phyloP scores from a whole-genome alignment of 2,888 invertebrate species.

The Alcis repandata region DNA sequence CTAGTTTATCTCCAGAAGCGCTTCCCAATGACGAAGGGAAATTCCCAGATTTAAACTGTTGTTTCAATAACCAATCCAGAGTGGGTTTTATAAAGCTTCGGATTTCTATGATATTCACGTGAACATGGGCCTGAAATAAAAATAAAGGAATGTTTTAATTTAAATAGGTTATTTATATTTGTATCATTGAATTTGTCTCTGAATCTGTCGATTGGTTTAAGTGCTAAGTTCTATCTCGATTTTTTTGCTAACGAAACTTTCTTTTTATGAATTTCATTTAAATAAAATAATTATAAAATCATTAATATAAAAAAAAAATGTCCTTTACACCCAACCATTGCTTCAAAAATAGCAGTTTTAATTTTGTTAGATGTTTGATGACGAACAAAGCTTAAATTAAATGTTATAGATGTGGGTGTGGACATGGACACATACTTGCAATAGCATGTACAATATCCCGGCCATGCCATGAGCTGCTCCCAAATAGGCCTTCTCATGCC shows the following conservation, averaged over 20 bases:
- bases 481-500: slow-evolving; percentile 95
- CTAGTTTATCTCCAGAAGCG: slow-evolving; percentile 89
- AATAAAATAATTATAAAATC: too few relatives aligned
- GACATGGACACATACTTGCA: slow-evolving; percentile 87
- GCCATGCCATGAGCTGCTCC: slow-evolving; percentile 96
- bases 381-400: too few relatives aligned
- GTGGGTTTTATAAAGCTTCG: slow-evolving; percentile 87
- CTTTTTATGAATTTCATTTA: too few relatives aligned
- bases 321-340: too few relatives aligned
- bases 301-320: too few relatives aligned
- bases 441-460: slow-evolving; percentile 93
- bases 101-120: slow-evolving; percentile 86
- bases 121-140: slow-evolving; percentile 81
- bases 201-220: too few relatives aligned
- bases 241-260: too few relatives aligned
- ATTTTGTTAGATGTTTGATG: too few relatives aligned
- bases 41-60: slow-evolving; percentile 89
- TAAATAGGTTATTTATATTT: too few relatives aligned
- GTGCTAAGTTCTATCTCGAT: too few relatives aligned
- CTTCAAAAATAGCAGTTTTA: too few relatives aligned
- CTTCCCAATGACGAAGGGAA: slow-evolving; percentile 92
- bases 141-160: neutral
- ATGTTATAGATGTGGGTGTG: neutral
- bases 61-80: slow-evolving; percentile 87
- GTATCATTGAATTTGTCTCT: too few relatives aligned